Conservation (phyloP, 2,888 invertebrate genomes). For the Zele albiditarsus region DNA sequence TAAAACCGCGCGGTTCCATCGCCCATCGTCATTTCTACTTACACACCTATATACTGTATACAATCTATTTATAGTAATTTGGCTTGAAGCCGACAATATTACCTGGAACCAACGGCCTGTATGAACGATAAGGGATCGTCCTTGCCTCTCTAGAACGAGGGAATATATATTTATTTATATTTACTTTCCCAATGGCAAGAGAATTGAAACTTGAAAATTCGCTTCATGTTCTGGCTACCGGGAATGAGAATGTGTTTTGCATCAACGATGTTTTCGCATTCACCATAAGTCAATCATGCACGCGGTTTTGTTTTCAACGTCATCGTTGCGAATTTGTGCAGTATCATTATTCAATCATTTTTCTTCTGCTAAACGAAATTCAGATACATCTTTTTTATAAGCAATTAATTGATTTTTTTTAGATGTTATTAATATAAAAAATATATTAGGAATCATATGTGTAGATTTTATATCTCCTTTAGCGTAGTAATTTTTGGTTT, state of each 20-base stretch:
- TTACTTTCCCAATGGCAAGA: slow-evolving; percentile 4
- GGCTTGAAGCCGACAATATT: slow-evolving; percentile 62
- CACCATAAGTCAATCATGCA: slow-evolving; percentile 49
- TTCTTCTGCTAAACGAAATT: too few species aligned
- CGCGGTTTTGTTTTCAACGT: slow-evolving; percentile 25
- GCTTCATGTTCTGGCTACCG: slow-evolving; percentile 68
- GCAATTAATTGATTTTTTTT: too few species aligned
- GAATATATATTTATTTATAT: neutral
- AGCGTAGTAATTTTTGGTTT: too few species aligned
- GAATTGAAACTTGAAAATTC: slow-evolving; percentile 63
- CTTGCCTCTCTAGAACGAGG: slow-evolving; percentile 58
- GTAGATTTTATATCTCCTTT: too few species aligned
- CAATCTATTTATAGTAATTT: slow-evolving; percentile 70
- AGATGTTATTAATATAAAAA: too few species aligned
- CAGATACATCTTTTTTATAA: too few species aligned
- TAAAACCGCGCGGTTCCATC: slow-evolving; percentile 45
- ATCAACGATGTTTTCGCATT: slow-evolving; percentile 48
- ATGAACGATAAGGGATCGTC: slow-evolving; percentile 67
- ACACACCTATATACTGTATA: neutral
- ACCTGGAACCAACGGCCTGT: slow-evolving; percentile 57
- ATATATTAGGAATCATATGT: too few species aligned
- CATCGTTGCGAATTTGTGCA: neutral
- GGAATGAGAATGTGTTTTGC: slow-evolving; percentile 66
- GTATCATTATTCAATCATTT: neutral
- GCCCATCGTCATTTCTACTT: neutral